A percentile compares a stretch with the other conserved stretches of the same genome.
Evolutionary conservation across 2,113 vertebrate species (phyloP).

Genomic region (Anoplopoma fimbria): DNA sequence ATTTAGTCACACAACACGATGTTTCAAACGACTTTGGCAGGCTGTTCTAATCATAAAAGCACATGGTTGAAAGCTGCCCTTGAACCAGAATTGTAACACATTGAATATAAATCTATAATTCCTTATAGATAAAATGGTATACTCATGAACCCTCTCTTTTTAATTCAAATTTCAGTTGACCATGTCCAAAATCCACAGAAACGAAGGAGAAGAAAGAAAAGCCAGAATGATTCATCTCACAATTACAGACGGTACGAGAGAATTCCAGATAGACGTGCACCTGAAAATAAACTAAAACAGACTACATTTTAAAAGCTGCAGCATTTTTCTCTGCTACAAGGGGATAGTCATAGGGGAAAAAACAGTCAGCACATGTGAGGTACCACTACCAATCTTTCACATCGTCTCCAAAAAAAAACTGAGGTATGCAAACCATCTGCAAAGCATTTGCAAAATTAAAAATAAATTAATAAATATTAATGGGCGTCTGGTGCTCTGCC

Average conservation of each 20-base stretch:
- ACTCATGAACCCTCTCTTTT: background rate
- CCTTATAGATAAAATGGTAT: background rate
- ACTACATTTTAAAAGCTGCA: slow-evolving; percentile 49
- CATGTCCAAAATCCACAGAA: slow-evolving; percentile 19
- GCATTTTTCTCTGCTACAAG: slow-evolving; percentile 50
- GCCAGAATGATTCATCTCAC: slow-evolving; percentile 42
- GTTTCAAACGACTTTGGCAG: background rate
- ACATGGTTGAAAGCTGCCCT: background rate
- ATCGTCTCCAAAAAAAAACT: slow-evolving; percentile 56
- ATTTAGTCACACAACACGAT: slow-evolving; percentile 9
- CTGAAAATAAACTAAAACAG: slow-evolving; percentile 82
- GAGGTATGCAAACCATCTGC: slow-evolving; percentile 81
- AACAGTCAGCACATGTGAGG: slow-evolving; percentile 56
- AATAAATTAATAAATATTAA: slow-evolving; percentile 84
- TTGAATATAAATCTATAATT: background rate
- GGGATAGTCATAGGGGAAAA: slow-evolving; percentile 4
- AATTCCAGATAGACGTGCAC: slow-evolving; percentile 67
- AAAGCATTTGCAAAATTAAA: slow-evolving; percentile 84
- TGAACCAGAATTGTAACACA: background rate
- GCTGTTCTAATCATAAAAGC: background rate
- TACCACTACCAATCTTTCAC: slow-evolving; percentile 60
- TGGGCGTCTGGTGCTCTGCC: slow-evolving; percentile 76
- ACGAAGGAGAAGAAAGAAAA: slow-evolving; percentile 19
- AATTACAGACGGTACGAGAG: slow-evolving; percentile 41
- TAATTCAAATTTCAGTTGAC: background rate